These are phyloP conservation scores for Nephrotoma guestfalica DNA, from an alignment of 2,888 invertebrate species.

Conservation along the genomic window DNA sequence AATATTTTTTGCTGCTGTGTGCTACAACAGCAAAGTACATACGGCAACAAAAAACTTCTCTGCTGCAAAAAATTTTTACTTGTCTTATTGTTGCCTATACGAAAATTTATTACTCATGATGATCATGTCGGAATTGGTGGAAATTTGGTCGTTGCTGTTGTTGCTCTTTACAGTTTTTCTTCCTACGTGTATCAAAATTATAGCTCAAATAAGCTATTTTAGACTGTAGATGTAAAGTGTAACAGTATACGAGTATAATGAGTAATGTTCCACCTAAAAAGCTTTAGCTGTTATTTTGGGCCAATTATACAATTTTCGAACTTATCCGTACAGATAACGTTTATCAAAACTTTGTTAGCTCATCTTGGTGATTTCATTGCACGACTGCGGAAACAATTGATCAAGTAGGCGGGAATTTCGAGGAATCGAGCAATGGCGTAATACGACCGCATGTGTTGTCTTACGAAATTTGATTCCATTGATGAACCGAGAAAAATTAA, in stretches of 20 bases:
- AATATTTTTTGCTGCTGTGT: background rate
- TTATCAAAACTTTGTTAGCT: too few species aligned
- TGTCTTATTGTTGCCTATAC: background rate
- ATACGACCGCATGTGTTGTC: too few species aligned
- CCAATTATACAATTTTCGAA: too few species aligned
- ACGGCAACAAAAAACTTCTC: background rate
- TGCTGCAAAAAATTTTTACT: background rate
- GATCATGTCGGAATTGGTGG: background rate
- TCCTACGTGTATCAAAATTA: too few species aligned
- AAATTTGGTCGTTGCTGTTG: background rate
- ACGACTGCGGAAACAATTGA: too few species aligned
- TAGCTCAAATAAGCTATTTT: background rate
- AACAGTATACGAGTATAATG: background rate
- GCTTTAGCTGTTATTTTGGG: too few species aligned
- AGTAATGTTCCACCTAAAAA: background rate
- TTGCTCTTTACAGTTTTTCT: background rate
- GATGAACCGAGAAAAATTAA: too few species aligned
- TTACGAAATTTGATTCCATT: too few species aligned
- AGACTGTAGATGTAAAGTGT: background rate
- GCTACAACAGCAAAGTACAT: background rate
- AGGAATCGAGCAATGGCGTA: too few species aligned
- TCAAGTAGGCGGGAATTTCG: too few species aligned
- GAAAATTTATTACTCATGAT: background rate
- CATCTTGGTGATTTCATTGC: too few species aligned
- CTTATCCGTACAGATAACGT: too few species aligned